phyloP scores from a whole-genome alignment of 2,797 vertebrate genomes.

The Chromobotia macracanthus region DNA sequence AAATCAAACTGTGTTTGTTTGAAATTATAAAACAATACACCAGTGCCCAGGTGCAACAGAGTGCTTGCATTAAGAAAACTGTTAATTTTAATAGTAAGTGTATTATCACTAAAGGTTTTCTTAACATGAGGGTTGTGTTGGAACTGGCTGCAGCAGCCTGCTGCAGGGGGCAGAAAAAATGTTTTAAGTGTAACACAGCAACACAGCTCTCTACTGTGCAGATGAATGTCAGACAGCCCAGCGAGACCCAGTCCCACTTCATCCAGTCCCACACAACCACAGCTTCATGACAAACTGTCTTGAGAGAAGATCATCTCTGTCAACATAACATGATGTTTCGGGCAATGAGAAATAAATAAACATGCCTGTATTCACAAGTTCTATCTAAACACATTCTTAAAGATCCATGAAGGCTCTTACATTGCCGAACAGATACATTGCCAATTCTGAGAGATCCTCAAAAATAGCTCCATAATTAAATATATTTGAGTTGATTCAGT shows the following conservation, averaged over 20 bases:
- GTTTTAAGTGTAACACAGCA: slow-evolving; percentile 70
- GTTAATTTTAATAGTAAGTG: too few species aligned
- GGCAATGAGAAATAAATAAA: neutral
- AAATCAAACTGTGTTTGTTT: too few species aligned
- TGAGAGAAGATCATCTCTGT: neutral
- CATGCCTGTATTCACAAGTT: neutral
- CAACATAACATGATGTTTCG: neutral
- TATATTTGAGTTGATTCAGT: too few species aligned
- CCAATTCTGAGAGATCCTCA: too few species aligned
- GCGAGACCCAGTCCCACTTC: slow-evolving; percentile 66
- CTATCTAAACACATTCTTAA: neutral
- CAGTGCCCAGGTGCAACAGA: too few species aligned
- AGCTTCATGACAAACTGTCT: slow-evolving; percentile 36
- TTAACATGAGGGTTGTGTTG: too few species aligned
- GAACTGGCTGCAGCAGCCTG: too few species aligned
- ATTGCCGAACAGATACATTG: too few species aligned
- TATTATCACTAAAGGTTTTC: too few species aligned
- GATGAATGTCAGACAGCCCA: slow-evolving; percentile 66
- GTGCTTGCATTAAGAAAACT: too few species aligned
- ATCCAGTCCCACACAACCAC: slow-evolving; percentile 62
- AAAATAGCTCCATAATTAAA: too few species aligned
- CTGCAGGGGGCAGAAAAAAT: slow-evolving; percentile 52
- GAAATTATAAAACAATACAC: neutral
- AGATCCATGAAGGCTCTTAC: neutral
- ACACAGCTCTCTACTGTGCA: slow-evolving; percentile 64